Percentiles rank a stretch among this genome's conserved stretches.
Conservation (phyloP, 2,888 invertebrate genomes). For the Prosapia bicincta region DNA sequence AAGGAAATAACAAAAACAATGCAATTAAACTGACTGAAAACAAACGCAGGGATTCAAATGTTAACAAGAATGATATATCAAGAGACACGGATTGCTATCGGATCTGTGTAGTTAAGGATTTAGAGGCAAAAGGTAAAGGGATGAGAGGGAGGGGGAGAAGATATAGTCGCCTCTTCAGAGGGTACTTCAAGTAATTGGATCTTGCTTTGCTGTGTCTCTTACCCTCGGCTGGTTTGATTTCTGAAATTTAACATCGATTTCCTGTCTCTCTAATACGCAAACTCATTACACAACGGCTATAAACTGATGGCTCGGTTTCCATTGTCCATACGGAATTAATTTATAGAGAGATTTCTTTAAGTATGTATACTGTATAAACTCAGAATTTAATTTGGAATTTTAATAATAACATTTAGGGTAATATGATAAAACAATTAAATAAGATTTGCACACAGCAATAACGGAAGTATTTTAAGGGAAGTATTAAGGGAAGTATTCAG, state of each 20-base stretch:
- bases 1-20: no score
- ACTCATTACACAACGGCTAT: neutral
- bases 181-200: neutral
- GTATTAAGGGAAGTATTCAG: no score
- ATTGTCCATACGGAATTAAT: no score
- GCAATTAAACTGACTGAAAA: neutral
- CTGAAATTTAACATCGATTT: neutral
- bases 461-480: no score
- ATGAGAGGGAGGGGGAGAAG: neutral
- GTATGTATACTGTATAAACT: no score
- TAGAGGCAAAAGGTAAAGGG: neutral
- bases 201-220: neutral
- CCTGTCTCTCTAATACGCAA: neutral
- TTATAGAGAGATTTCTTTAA: no score
- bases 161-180: conserved; percentile 2
- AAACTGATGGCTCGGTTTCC: no score
- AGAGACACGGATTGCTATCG: neutral
- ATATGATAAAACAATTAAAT: no score
- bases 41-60: neutral
- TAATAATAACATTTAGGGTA: no score
- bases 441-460: no score
- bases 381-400: no score
- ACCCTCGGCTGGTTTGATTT: neutral
- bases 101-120: neutral
- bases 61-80: neutral